Evolutionary conservation across 2,797 vertebrate species (phyloP).

Genomic region (Amphiprion clarkii): DNA sequence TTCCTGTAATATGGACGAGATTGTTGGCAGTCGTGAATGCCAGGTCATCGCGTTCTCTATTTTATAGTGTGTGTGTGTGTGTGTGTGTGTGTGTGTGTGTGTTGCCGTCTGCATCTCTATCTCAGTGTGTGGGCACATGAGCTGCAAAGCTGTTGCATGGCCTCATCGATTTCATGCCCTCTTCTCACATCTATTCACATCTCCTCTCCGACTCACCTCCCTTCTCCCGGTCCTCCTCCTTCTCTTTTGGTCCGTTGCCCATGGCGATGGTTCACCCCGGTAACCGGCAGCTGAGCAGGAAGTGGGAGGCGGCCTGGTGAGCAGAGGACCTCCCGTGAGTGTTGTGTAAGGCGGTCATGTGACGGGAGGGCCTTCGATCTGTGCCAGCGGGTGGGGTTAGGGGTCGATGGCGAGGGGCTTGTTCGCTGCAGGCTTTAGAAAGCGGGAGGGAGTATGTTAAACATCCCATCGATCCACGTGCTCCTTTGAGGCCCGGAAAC

Average conservation of each 20-base stretch:
- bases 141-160: constrained; percentile 76
- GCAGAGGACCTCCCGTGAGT: constrained; percentile 69
- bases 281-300: constrained; percentile 77
- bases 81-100: constrained; percentile 38
- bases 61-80: constrained; percentile 34
- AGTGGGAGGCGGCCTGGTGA: constrained; percentile 74
- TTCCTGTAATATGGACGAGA: constrained; percentile 59
- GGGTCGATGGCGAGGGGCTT: constrained; percentile 72
- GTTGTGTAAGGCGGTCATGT: constrained; percentile 69
- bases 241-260: constrained; percentile 77
- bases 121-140: constrained; percentile 77
- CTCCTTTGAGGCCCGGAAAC: constrained; percentile 57
- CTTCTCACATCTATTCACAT: constrained; percentile 82
- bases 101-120: constrained; percentile 57
- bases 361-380: constrained; percentile 54
- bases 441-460: constrained; percentile 78
- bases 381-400: constrained; percentile 55
- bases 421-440: constrained; percentile 75
- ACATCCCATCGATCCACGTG: constrained; percentile 73
- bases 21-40: constrained; percentile 74
- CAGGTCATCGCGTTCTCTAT: constrained; percentile 66
- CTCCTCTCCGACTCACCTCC: constrained; percentile 70
- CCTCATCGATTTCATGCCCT: constrained; percentile 84
- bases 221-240: constrained; percentile 62
- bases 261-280: constrained; percentile 78